Conservation (phyloP, 2,797 vertebrate species). For the Danio choprae region DNA sequence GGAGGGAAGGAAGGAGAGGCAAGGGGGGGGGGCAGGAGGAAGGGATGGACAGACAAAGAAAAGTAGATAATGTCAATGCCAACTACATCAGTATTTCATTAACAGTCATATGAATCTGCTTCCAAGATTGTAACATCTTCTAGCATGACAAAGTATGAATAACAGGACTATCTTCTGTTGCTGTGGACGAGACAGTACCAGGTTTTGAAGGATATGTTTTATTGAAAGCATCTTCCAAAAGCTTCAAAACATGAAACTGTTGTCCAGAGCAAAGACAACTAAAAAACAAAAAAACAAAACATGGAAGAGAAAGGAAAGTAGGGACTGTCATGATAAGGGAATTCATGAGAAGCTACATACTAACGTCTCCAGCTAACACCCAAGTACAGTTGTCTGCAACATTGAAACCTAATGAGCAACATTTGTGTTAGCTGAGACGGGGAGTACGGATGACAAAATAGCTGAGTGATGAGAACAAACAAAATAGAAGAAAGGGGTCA, state of each 20-base stretch:
- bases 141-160: conserved; percentile 59
- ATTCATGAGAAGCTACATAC: conserved; percentile 48
- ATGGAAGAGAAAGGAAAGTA: conserved; percentile 47
- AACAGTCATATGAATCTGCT: conserved; percentile 59
- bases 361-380: conserved; percentile 57
- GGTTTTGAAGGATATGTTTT: conserved; percentile 30
- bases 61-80: conserved; percentile 94
- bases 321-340: conserved; percentile 33
- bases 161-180: conserved; percentile 58
- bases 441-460: conserved; percentile 52
- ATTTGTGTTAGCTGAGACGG: conserved; percentile 57
- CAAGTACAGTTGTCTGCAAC: conserved; percentile 38
- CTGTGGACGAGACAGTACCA: conserved; percentile 53
- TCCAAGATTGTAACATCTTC: conserved; percentile 61
- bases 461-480: conserved; percentile 30
- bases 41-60: conserved; percentile 89
- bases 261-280: conserved; percentile 40
- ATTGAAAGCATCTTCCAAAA: not conserved
- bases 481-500: conserved; percentile 30
- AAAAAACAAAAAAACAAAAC: conserved; percentile 54
- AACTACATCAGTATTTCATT: conserved; percentile 83
- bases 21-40: conserved; percentile 43
- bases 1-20: conserved; percentile 85
- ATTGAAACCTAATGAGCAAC: conserved; percentile 39
- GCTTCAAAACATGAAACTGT: conserved; percentile 56